Evolutionary conservation across 1,140 invertebrate species (phyloP).

Genomic region (Galleria mellonella): DNA sequence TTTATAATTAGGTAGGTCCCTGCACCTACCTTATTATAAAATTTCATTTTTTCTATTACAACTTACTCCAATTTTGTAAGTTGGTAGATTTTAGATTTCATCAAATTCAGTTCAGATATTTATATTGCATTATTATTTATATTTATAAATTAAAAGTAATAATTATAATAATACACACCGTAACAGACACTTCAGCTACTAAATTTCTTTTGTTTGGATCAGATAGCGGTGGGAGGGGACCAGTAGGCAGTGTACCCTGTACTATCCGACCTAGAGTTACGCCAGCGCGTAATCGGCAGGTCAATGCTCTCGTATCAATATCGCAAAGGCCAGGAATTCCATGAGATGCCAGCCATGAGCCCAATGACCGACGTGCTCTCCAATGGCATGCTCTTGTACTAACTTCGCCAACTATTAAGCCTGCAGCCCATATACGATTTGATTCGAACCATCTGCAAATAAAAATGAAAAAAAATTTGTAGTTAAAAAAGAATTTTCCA

Average conservation of each 20-base stretch:
- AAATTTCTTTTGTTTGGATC: constrained; percentile 94
- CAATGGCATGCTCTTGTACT: constrained; percentile 93
- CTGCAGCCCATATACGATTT: constrained; percentile 92
- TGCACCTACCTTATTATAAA: too few relatives aligned
- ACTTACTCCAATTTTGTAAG: too few relatives aligned
- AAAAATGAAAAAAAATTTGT: not conserved
- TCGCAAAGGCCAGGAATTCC: constrained; percentile 91
- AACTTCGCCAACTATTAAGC: constrained; percentile 92
- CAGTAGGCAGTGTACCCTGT: constrained; percentile 63
- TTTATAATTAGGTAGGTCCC: too few relatives aligned
- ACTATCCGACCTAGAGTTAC: constrained; percentile 88
- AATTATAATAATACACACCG: constrained; percentile 68
- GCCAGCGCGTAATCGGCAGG: constrained; percentile 91
- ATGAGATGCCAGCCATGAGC: constrained; percentile 87
- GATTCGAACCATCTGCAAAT: constrained; percentile 91
- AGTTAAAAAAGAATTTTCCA: too few relatives aligned
- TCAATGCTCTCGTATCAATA: constrained; percentile 93
- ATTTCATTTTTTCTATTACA: too few relatives aligned
- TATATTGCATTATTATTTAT: too few relatives aligned
- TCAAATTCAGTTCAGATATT: too few relatives aligned
- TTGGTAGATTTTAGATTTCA: too few relatives aligned
- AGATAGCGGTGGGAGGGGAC: constrained; percentile 50
- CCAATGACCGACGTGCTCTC: constrained; percentile 85
- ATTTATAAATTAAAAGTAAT: too few relatives aligned
- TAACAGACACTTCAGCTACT: constrained; percentile 92